These are phyloP conservation scores for Calcarius ornatus DNA, from an alignment of 2,113 vertebrate genomes.

Conservation along the genomic window DNA sequence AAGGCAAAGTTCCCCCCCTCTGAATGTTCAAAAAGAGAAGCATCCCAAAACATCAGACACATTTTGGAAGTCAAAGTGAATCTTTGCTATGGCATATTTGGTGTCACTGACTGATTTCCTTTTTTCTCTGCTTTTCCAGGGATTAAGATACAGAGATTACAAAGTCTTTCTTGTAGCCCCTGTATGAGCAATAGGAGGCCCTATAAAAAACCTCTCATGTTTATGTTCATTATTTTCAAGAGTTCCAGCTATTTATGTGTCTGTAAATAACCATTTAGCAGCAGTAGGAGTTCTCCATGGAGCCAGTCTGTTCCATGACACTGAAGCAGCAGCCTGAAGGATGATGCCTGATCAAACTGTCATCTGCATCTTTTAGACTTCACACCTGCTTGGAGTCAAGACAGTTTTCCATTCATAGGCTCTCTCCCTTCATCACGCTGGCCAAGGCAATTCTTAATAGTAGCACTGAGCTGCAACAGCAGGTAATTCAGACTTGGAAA, in stretches of 20 bases:
- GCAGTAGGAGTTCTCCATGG: background rate
- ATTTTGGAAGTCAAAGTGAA: background rate
- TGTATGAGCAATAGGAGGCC: background rate
- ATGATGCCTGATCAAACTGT: background rate
- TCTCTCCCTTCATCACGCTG: background rate
- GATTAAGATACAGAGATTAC: background rate
- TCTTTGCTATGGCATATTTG: background rate
- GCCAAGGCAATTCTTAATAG: conserved; percentile 34
- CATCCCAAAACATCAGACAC: background rate
- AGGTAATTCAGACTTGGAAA: conserved; percentile 45
- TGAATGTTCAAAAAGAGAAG: background rate
- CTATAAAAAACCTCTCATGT: background rate
- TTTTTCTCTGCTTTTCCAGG: background rate
- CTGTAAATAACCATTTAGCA: background rate
- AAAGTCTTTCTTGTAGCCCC: background rate
- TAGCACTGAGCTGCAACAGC: conserved; percentile 37
- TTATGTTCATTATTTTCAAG: conserved; percentile 7
- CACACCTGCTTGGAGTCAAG: conserved; percentile 49
- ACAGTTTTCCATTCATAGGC: conserved; percentile 42
- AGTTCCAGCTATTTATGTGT: background rate
- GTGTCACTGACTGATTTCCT: background rate
- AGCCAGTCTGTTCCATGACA: background rate
- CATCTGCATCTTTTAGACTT: conserved; percentile 32
- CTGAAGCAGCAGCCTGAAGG: background rate
- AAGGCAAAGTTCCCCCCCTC: background rate